These are phyloP conservation scores for Pangasius sanitwongsei DNA, from an alignment of 2,797 vertebrate genomes.

Conservation along the genomic window DNA sequence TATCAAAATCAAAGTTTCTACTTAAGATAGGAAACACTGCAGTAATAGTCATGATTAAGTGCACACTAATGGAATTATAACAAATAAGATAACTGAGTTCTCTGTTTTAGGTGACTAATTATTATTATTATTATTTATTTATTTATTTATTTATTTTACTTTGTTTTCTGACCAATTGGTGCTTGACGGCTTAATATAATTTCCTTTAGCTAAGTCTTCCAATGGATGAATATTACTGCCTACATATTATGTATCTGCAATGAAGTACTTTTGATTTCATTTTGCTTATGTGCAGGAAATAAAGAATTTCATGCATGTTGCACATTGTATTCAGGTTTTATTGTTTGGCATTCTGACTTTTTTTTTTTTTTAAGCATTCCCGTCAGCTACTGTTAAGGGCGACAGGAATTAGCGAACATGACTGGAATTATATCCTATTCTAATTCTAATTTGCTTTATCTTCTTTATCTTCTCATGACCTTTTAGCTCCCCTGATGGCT, in stretches of 20 bases:
- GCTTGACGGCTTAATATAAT: not conserved
- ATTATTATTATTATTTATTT: too few species aligned
- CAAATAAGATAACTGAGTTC: not conserved
- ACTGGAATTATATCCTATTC: not conserved
- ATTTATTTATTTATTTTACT: too few species aligned
- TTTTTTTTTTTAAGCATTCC: not conserved
- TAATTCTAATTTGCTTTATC: not conserved
- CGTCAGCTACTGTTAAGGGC: not conserved
- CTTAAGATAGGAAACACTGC: too few species aligned
- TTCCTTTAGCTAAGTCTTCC: not conserved
- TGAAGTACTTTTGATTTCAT: not conserved
- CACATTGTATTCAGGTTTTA: not conserved
- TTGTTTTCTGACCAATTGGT: not conserved
- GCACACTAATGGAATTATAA: not conserved
- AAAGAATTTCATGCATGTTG: not conserved
- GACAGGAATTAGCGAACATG: not conserved
- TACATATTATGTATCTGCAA: not conserved
- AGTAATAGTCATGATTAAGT: too few species aligned
- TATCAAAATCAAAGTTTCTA: not conserved
- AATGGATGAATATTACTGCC: not conserved
- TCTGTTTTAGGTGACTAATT: not conserved
- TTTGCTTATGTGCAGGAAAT: not conserved
- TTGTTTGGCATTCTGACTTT: not conserved
- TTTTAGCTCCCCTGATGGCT: conserved; percentile 12
- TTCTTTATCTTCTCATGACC: not conserved